Evolutionary conservation across 2,113 vertebrate species (phyloP).

Genomic region (Pluvianellus socialis): DNA sequence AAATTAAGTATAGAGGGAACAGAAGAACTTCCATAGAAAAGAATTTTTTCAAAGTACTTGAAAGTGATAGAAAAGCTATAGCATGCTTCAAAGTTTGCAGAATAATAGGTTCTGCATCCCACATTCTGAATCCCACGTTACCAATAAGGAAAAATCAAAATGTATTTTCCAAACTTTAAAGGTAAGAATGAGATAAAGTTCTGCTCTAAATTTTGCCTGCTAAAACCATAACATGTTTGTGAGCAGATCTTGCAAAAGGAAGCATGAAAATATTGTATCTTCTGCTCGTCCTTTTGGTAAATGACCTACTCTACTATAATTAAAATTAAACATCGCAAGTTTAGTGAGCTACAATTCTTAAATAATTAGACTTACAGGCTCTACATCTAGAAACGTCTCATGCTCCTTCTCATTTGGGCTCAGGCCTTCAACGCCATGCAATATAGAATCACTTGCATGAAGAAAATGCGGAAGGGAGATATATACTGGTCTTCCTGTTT

Average conservation of each 20-base stretch:
- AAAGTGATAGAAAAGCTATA: not conserved
- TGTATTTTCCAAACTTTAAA: not conserved
- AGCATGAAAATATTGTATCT: not conserved
- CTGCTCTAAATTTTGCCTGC: not conserved
- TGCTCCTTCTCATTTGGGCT: constrained; percentile 80
- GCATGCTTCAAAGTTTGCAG: not conserved
- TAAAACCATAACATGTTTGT: not conserved
- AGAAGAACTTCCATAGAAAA: not conserved
- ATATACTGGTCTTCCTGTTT: constrained; percentile 80
- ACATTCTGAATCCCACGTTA: not conserved
- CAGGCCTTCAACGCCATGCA: constrained; percentile 74
- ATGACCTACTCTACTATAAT: not conserved
- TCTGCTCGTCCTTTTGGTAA: not conserved
- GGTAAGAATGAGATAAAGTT: not conserved
- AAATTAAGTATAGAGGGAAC: not conserved
- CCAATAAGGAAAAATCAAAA: not conserved
- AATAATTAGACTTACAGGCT: constrained; percentile 83
- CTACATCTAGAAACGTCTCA: constrained; percentile 86
- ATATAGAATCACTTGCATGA: constrained; percentile 76
- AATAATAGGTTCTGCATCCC: not conserved
- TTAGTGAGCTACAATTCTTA: not conserved
- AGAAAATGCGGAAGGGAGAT: constrained; percentile 95
- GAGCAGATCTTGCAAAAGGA: not conserved
- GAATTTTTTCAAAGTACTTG: not conserved
- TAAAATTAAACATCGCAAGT: not conserved